phyloP scores from a whole-genome alignment of 1,140 invertebrate genomes.

The Pomacea maculata region DNA sequence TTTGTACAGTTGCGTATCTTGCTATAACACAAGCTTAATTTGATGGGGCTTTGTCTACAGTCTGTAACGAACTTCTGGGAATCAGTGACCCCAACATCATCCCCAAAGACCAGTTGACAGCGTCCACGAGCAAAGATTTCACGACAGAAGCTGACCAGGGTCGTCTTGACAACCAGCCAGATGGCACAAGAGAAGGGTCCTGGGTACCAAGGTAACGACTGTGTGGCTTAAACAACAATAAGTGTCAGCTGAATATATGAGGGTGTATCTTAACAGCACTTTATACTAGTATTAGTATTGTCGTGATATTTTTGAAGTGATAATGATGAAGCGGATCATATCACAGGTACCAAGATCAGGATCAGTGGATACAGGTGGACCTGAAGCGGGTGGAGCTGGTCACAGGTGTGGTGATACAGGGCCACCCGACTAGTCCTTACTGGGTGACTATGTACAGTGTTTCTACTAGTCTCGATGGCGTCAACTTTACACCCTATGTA shows the following conservation, averaged over 20 bases:
- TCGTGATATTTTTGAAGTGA: too few relatives aligned
- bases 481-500: slow-evolving; percentile 36
- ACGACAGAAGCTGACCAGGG: slow-evolving; percentile 33
- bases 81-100: slow-evolving; percentile 28
- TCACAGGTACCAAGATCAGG: slow-evolving; percentile 17
- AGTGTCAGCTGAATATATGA: too few relatives aligned
- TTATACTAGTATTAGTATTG: too few relatives aligned
- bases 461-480: slow-evolving; percentile 53
- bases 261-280: too few relatives aligned
- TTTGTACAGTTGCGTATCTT: too few relatives aligned
- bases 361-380: slow-evolving; percentile 54
- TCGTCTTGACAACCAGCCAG: slow-evolving; percentile 20
- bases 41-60: slow-evolving; percentile 1
- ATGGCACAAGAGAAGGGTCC: background rate
- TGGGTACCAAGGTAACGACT: slow-evolving; percentile 40
- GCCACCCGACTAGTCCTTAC: slow-evolving; percentile 47
- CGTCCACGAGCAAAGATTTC: slow-evolving; percentile 35
- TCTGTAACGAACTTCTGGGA: slow-evolving; percentile 41
- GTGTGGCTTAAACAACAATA: too few relatives aligned
- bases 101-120: slow-evolving; percentile 34
- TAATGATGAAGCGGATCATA: too few relatives aligned
- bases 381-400: slow-evolving; percentile 52
- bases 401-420: slow-evolving; percentile 62
- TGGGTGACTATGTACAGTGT: slow-evolving; percentile 61
- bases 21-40: too few relatives aligned